phyloP scores from a whole-genome alignment of 2,113 vertebrate species.

The Aleadryas rufinucha region DNA sequence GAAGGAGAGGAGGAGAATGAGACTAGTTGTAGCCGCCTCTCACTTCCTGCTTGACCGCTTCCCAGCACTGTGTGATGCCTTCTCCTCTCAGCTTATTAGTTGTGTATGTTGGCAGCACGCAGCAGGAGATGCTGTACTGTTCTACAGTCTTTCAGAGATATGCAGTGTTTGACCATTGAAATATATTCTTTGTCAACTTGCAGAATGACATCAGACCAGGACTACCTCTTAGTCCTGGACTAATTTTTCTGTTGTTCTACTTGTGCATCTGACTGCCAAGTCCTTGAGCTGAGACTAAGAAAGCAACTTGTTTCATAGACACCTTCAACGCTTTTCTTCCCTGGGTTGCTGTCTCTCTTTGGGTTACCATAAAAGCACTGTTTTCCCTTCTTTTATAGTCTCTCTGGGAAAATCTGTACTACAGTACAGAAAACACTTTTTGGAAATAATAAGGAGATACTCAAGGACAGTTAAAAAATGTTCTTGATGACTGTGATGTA shows the following conservation, averaged over 20 bases:
- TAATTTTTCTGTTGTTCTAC: background rate
- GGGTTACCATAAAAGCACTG: background rate
- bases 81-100: background rate
- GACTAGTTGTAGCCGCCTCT: background rate
- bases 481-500: background rate
- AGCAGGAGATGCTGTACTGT: background rate
- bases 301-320: background rate
- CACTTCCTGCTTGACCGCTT: fast-evolving
- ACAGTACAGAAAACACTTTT: background rate
- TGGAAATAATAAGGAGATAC: background rate
- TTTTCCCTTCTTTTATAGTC: background rate
- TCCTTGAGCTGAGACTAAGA: background rate
- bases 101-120: background rate
- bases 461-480: background rate
- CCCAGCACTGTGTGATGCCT: background rate
- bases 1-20: background rate
- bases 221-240: background rate
- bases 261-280: background rate
- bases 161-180: background rate
- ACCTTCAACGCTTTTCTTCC: background rate
- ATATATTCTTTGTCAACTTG: background rate
- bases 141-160: background rate
- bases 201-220: background rate
- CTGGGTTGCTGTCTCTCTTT: background rate
- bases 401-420: background rate